Percentiles rank a stretch among this genome's conserved stretches.
These are phyloP conservation scores for Melanostoma scalare DNA, from an alignment of 2,888 invertebrate genomes.

Conservation along the genomic window DNA sequence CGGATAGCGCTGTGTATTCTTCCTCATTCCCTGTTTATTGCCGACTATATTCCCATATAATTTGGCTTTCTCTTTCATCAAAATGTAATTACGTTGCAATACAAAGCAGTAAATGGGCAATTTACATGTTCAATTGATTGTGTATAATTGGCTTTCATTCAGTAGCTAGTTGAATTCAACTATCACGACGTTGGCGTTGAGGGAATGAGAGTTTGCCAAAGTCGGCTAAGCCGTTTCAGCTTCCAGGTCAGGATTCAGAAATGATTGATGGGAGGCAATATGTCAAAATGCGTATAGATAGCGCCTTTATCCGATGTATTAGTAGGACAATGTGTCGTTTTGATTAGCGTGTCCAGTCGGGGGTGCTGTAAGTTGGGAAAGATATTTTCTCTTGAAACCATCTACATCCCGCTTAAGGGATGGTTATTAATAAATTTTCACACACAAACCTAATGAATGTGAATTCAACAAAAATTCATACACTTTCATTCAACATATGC, in stretches of 20 bases:
- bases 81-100: slow-evolving; percentile 59
- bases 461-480: too few species aligned
- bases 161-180: slow-evolving; percentile 15
- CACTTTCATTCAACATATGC: too few species aligned
- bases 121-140: slow-evolving; percentile 71
- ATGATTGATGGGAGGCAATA: slow-evolving; percentile 63
- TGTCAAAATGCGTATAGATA: slow-evolving; percentile 48
- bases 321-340: slow-evolving; percentile 33
- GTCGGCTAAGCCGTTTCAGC: not conserved
- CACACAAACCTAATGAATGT: too few species aligned
- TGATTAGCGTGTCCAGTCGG: slow-evolving; percentile 29
- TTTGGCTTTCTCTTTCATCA: slow-evolving; percentile 51
- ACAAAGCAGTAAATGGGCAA: slow-evolving; percentile 48
- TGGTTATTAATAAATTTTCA: too few species aligned
- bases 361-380: not conserved
- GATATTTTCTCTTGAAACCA: too few species aligned
- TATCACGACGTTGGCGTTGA: slow-evolving; percentile 1
- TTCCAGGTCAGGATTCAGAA: slow-evolving; percentile 33
- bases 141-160: slow-evolving; percentile 64
- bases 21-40: not conserved
- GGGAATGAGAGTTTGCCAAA: not conserved
- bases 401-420: too few species aligned
- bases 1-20: not conserved
- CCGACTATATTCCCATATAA: slow-evolving; percentile 13
- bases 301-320: slow-evolving; percentile 16